Conservation (phyloP, 2,888 invertebrate species). For the Lasiommata megera region DNA sequence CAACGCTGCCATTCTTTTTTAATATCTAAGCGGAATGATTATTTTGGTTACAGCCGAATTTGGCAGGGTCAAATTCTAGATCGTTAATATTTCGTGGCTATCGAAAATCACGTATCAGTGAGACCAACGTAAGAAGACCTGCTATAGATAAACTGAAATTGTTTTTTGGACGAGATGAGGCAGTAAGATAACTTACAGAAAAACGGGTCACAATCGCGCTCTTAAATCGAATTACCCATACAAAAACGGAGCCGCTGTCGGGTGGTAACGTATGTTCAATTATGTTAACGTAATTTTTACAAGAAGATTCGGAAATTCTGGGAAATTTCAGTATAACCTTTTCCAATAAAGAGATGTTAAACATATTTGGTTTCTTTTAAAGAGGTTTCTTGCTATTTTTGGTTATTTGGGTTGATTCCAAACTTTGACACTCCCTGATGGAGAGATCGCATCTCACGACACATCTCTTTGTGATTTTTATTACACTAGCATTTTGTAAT, state of each 20-base stretch:
- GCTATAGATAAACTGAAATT: slow-evolving; percentile 27
- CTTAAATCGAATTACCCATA: slow-evolving; percentile 22
- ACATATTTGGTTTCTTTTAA: not conserved
- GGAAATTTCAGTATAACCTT: slow-evolving; percentile 9
- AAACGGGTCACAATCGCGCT: slow-evolving; percentile 19
- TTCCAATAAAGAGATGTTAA: not conserved
- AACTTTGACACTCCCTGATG: not conserved
- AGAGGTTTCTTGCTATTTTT: not conserved
- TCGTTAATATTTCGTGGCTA: not conserved
- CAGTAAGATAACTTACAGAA: slow-evolving; percentile 13
- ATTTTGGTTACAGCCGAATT: too few relatives aligned
- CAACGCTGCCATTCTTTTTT: too few relatives aligned
- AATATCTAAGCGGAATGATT: too few relatives aligned
- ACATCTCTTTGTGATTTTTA: too few relatives aligned
- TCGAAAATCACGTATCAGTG: not conserved
- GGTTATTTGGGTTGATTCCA: slow-evolving; percentile 3
- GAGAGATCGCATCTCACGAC: not conserved
- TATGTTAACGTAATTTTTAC: slow-evolving; percentile 15
- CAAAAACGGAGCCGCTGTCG: slow-evolving; percentile 15
- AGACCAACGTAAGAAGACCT: slow-evolving; percentile 14
- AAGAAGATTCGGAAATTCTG: slow-evolving; percentile 4
- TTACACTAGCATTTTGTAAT: too few relatives aligned
- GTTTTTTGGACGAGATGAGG: slow-evolving; percentile 16
- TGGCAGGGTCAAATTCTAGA: too few relatives aligned
- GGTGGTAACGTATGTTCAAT: slow-evolving; percentile 14